phyloP scores from a whole-genome alignment of 2,888 invertebrate species.

The Rhimphoctona megacephalus region DNA sequence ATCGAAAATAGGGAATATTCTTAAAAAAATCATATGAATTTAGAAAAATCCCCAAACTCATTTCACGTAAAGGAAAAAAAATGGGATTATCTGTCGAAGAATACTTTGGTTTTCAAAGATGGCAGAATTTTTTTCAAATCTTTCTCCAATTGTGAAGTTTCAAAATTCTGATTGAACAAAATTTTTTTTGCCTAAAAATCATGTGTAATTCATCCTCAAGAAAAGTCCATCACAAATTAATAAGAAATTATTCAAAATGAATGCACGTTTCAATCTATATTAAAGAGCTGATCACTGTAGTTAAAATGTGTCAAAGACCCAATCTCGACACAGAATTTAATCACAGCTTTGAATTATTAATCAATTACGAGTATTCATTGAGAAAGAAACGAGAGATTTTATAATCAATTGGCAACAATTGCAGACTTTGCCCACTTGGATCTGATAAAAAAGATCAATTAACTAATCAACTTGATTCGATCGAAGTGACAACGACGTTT shows the following conservation, averaged over 20 bases:
- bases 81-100: not conserved
- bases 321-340: not conserved
- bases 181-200: not conserved
- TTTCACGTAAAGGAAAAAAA: not conserved
- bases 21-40: no score
- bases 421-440: not conserved
- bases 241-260: not conserved
- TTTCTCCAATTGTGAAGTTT: not conserved
- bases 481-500: constrained; percentile 1
- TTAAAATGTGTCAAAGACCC: not conserved
- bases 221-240: not conserved
- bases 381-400: not conserved
- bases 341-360: not conserved
- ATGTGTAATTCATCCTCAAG: not conserved
- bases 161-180: not conserved
- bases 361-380: not conserved
- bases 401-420: not conserved
- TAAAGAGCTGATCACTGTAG: not conserved
- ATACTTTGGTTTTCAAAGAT: not conserved
- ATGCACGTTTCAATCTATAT: not conserved
- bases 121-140: not conserved
- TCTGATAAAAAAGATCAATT: not conserved
- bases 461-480: not conserved
- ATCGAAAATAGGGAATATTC: no score
- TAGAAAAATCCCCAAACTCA: no score